phyloP scores from a whole-genome alignment of 2,113 vertebrate species.

The Pterophyllum scalare region DNA sequence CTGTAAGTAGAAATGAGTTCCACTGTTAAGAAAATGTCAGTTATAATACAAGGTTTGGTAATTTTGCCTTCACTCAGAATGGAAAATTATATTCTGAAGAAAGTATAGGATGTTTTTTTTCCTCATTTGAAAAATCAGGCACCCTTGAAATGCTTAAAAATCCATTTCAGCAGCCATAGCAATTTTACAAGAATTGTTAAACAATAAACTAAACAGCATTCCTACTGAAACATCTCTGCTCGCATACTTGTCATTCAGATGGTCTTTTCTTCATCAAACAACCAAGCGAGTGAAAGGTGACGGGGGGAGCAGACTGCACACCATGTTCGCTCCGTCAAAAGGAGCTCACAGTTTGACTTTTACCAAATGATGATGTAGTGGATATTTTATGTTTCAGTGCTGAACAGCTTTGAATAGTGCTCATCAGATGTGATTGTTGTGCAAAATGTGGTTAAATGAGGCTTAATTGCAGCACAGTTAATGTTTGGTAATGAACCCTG shows the following conservation, averaged over 20 bases:
- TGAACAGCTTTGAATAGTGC: constrained; percentile 5
- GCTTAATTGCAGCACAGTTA: constrained; percentile 35
- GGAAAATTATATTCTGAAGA: background rate
- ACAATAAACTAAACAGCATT: background rate
- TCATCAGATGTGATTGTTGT: constrained; percentile 49
- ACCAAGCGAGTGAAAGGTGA: constrained; percentile 22
- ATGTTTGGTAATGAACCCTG: constrained; percentile 35
- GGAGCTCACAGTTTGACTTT: constrained; percentile 22
- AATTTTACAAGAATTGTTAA: background rate
- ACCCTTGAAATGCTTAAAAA: background rate
- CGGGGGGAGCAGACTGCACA: background rate
- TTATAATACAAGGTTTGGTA: background rate
- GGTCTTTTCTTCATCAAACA: constrained; percentile 5
- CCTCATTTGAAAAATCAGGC: background rate
- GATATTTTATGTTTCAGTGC: constrained; percentile 5
- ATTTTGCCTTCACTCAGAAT: background rate
- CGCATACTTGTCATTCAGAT: background rate
- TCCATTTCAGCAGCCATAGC: background rate
- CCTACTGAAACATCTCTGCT: background rate
- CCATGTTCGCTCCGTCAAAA: constrained; percentile 20
- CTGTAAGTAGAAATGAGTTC: background rate
- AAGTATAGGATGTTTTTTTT: background rate
- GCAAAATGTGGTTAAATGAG: constrained; percentile 11
- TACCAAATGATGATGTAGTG: constrained; percentile 19
- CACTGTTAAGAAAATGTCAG: background rate